These are phyloP conservation scores for Bombyx mori DNA, from an alignment of 1,140 invertebrate genomes.

Conservation along the genomic window DNA sequence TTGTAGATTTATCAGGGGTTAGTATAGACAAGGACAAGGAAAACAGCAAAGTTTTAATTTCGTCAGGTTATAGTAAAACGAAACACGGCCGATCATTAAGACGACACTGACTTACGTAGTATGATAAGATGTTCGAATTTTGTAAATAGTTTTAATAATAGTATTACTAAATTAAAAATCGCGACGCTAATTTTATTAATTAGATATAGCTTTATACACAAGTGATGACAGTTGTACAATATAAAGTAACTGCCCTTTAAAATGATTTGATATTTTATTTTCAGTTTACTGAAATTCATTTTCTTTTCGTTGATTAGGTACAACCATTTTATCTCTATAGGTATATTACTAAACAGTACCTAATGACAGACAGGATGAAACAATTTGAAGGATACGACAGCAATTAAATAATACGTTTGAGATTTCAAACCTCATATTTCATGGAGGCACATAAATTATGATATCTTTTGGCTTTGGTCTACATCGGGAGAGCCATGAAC, in stretches of 20 bases:
- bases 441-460: too few species aligned
- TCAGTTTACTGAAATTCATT: neutral
- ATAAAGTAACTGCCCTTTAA: slow-evolving; percentile 47
- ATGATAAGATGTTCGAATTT: slow-evolving; percentile 30
- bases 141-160: slow-evolving; percentile 66
- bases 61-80: slow-evolving; percentile 71
- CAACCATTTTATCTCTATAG: too few species aligned
- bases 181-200: slow-evolving; percentile 41
- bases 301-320: neutral
- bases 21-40: slow-evolving; percentile 48
- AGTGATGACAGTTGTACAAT: slow-evolving; percentile 66
- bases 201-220: slow-evolving; percentile 49
- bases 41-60: slow-evolving; percentile 58
- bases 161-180: slow-evolving; percentile 65
- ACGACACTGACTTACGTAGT: slow-evolving; percentile 38
- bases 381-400: too few species aligned
- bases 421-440: too few species aligned
- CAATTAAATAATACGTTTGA: too few species aligned
- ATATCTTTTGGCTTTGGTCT: too few species aligned
- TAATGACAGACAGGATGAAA: too few species aligned
- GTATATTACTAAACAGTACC: too few species aligned
- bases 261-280: slow-evolving; percentile 19
- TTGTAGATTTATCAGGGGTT: slow-evolving; percentile 55
- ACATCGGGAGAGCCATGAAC: too few species aligned
- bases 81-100: slow-evolving; percentile 62